Percentiles rank a stretch among this genome's conserved stretches.
These are phyloP conservation scores for Zeuzera pyrina DNA, from an alignment of 2,888 invertebrate genomes.

Conservation along the genomic window DNA sequence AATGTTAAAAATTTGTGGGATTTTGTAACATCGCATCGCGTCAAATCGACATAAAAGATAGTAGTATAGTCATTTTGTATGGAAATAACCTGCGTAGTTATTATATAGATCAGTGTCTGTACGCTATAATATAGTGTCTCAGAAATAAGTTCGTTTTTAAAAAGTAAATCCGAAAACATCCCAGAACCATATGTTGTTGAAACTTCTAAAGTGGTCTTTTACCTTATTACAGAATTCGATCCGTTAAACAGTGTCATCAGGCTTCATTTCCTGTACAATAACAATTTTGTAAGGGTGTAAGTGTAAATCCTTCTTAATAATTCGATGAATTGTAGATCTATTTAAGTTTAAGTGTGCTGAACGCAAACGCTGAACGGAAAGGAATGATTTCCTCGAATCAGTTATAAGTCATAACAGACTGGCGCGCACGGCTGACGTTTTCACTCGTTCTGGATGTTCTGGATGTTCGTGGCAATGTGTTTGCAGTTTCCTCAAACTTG, in stretches of 20 bases:
- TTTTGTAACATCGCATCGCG: no score
- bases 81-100: no score
- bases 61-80: no score
- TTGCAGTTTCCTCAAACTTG: constrained; percentile 22
- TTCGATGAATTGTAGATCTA: constrained; percentile 13
- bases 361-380: no score
- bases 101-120: no score
- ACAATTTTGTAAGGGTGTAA: constrained; percentile 18
- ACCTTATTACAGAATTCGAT: constrained; percentile 20
- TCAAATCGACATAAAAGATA: no score
- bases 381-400: constrained; percentile 11
- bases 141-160: no score
- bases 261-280: constrained; percentile 22
- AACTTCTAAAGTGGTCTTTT: no score
- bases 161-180: no score
- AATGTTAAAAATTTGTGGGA: no score
- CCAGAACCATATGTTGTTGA: no score
- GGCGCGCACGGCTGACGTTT: constrained; percentile 19
- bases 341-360: constrained; percentile 7
- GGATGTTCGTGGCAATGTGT: constrained; percentile 17
- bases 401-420: constrained; percentile 17
- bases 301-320: constrained; percentile 17
- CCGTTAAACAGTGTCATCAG: constrained; percentile 19
- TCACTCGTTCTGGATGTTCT: constrained; percentile 20
- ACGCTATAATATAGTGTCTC: no score